Evolutionary conservation across 2,797 vertebrate genomes (phyloP).

Genomic region (Schizopygopsis malacanthus): DNA sequence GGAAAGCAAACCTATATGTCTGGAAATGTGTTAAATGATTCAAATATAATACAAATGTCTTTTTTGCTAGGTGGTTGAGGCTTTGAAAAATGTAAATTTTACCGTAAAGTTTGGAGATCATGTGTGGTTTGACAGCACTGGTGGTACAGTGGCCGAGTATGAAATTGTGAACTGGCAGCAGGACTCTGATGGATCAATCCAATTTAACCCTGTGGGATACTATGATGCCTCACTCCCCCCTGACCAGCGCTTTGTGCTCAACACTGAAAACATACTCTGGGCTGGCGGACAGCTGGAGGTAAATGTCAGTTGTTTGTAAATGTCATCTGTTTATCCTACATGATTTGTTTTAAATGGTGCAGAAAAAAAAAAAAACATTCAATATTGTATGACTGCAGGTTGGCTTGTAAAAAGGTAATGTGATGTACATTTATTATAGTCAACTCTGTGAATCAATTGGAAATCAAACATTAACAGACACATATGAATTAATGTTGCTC

Average conservation of each 20-base stretch:
- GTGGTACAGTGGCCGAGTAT: constrained; percentile 72
- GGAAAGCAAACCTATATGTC: not conserved
- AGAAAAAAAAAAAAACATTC: not conserved
- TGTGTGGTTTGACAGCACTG: constrained; percentile 77
- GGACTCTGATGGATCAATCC: constrained; percentile 63
- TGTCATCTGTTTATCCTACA: not conserved
- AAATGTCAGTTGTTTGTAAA: constrained; percentile 1
- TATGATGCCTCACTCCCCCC: constrained; percentile 73
- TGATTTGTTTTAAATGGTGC: not conserved
- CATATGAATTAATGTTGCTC: not conserved
- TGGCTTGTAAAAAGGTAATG: not conserved
- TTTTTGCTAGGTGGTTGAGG: constrained; percentile 69
- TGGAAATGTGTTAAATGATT: not conserved
- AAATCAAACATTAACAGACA: too few relatives aligned
- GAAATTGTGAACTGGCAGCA: constrained; percentile 80
- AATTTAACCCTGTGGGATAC: constrained; percentile 76
- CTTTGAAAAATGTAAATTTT: constrained; percentile 74
- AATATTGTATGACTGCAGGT: too few relatives aligned
- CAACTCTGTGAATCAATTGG: too few relatives aligned
- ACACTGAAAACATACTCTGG: constrained; percentile 67
- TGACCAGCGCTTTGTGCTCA: constrained; percentile 70
- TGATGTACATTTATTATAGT: too few relatives aligned
- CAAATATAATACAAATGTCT: not conserved
- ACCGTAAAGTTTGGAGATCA: constrained; percentile 70
- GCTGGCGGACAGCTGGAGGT: constrained; percentile 68